A percentile compares a stretch with the other conserved stretches of the same genome.
phyloP scores from a whole-genome alignment of 2,113 vertebrate genomes.

The Ictalurus punctatus region DNA sequence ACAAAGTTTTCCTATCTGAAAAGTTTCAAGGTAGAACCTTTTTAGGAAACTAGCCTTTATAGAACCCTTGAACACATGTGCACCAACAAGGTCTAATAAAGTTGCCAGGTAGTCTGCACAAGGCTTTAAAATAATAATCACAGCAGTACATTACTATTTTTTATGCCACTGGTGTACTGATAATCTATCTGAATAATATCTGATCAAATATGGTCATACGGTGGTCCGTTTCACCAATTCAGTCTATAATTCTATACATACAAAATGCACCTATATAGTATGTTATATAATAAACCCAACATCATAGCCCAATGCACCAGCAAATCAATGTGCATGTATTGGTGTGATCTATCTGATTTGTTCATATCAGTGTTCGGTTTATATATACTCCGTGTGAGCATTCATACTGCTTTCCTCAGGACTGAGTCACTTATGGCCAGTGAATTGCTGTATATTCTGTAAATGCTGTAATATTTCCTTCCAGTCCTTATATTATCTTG shows the following conservation, averaged over 20 bases:
- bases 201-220: not conserved
- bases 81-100: not conserved
- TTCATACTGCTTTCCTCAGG: too few relatives aligned
- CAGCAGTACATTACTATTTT: not conserved
- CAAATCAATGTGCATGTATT: not conserved
- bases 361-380: not conserved
- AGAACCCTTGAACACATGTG: too few relatives aligned
- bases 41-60: too few relatives aligned
- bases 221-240: not conserved
- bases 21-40: not conserved
- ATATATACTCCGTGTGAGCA: not conserved
- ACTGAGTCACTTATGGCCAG: not conserved
- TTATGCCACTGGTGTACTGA: not conserved
- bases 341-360: not conserved
- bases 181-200: not conserved
- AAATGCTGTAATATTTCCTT: not conserved
- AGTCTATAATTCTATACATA: not conserved
- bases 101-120: not conserved
- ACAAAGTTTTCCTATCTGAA: not conserved
- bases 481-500: not conserved
- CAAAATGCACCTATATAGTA: not conserved
- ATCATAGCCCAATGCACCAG: not conserved
- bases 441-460: not conserved
- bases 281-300: not conserved
- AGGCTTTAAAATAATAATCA: not conserved